Conservation (phyloP, 2,888 invertebrate species). For the Drosophila histrio region DNA sequence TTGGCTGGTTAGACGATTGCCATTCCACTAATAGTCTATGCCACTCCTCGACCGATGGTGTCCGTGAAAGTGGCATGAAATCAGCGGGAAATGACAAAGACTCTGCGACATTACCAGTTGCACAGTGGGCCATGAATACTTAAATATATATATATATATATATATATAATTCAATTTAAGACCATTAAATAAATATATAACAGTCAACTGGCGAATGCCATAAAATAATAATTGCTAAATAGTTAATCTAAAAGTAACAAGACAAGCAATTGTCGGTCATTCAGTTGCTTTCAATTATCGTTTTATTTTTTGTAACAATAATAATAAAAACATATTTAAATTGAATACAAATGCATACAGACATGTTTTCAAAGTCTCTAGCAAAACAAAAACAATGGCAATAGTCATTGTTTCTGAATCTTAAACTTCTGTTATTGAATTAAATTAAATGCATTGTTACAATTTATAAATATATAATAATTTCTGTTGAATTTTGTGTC, state of each 20-base stretch:
- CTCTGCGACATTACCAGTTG: slow-evolving; percentile 23
- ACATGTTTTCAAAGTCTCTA: not conserved
- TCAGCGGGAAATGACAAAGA: slow-evolving; percentile 65
- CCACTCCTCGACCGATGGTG: slow-evolving; percentile 60
- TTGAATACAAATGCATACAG: not conserved
- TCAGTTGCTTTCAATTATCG: no score
- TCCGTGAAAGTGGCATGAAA: slow-evolving; percentile 66
- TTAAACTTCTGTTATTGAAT: no score
- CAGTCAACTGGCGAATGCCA: not conserved
- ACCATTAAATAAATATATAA: not conserved
- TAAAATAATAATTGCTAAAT: not conserved
- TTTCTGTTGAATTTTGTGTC: no score
- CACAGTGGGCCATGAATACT: slow-evolving; percentile 28
- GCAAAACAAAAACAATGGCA: no score
- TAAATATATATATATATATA: not conserved
- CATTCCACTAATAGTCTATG: slow-evolving; percentile 22
- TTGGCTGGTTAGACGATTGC: slow-evolving; percentile 43
- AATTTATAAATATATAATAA: no score
- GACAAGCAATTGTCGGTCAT: no score
- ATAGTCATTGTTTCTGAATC: no score
- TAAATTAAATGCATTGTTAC: no score
- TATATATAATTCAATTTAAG: not conserved
- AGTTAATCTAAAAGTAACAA: no score
- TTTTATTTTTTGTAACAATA: not conserved
- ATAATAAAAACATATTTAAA: not conserved